Conservation (phyloP, 2,113 vertebrate genomes). For the Pachyramphus minor region DNA sequence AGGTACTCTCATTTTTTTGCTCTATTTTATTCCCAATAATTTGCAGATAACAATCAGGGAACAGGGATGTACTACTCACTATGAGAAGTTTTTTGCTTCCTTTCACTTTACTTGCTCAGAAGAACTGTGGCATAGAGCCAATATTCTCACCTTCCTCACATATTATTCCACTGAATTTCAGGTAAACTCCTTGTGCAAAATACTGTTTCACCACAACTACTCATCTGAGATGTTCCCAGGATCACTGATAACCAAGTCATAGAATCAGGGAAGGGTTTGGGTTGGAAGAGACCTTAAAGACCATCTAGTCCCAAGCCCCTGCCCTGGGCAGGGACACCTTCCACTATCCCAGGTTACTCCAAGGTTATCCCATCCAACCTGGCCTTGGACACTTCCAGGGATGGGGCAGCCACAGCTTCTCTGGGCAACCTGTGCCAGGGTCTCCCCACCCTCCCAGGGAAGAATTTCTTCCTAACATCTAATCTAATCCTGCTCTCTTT, state of each 20-base stretch:
- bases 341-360: not conserved
- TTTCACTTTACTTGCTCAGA: not conserved
- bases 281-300: not conserved
- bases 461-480: not conserved
- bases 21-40: not conserved
- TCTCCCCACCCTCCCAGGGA: not conserved
- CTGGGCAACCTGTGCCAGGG: not conserved
- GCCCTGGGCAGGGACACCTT: not conserved
- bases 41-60: not conserved
- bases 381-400: not conserved
- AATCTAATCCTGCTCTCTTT: not conserved
- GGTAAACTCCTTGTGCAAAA: not conserved
- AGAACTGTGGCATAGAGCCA: not conserved
- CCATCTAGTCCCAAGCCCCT: fast-evolving
- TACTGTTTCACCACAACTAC: not conserved
- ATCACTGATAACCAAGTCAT: not conserved
- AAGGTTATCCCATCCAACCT: not conserved
- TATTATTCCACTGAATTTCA: not conserved
- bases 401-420: not conserved
- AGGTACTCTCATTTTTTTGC: not conserved
- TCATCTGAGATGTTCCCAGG: not conserved
- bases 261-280: not conserved
- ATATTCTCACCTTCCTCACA: not conserved
- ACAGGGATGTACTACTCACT: not conserved
- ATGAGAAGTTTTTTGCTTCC: not conserved